phyloP scores from a whole-genome alignment of 2,113 vertebrate genomes.

The Notarius lentiginosus region DNA sequence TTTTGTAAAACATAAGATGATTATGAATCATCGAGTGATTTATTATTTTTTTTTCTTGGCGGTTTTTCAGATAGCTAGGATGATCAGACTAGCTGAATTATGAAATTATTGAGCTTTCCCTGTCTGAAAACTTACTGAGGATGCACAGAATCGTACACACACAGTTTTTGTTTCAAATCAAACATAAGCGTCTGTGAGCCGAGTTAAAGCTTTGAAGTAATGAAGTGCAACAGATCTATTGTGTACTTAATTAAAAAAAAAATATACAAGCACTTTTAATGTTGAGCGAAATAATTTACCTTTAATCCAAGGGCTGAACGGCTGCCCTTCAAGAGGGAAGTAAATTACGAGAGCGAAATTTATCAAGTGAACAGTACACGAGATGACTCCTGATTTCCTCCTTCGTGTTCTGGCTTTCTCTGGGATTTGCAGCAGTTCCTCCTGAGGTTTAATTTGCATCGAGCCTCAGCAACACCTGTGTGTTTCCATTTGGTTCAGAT shows the following conservation, averaged over 20 bases:
- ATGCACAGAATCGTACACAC: no score
- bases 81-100: not conserved
- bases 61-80: no score
- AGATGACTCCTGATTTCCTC: not conserved
- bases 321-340: not conserved
- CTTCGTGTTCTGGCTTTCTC: not conserved
- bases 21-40: no score
- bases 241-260: not conserved
- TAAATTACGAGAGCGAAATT: not conserved
- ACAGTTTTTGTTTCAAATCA: no score
- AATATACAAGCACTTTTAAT: not conserved
- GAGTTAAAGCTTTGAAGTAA: no score
- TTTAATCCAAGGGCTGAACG: not conserved
- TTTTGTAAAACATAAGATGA: not conserved
- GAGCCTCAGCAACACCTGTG: constrained; percentile 8
- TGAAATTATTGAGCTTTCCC: not conserved
- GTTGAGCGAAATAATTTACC: not conserved
- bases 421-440: not conserved
- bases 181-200: not conserved
- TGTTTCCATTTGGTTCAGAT: constrained; percentile 30
- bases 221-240: not conserved
- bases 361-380: not conserved
- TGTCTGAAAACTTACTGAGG: not conserved
- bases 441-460: constrained; percentile 10
- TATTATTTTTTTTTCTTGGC: no score